phyloP scores from a whole-genome alignment of 2,888 invertebrate species.

The Drosophila colorata region DNA sequence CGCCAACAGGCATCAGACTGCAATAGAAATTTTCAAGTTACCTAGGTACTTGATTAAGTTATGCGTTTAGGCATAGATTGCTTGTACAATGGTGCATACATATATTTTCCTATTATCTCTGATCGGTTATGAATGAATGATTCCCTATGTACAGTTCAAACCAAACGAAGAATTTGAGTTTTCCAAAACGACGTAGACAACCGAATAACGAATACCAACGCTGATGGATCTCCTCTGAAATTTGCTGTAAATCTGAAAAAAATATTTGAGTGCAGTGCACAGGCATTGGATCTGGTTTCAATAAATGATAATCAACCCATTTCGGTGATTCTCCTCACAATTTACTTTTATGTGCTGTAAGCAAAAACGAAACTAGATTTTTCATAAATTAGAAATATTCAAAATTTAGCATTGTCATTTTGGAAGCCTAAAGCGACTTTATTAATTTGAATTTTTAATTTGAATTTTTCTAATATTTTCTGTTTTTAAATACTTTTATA shows the following conservation, averaged over 20 bases:
- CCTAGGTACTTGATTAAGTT: no score
- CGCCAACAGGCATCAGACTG: slow-evolving; percentile 41
- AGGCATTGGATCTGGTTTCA: slow-evolving; percentile 26
- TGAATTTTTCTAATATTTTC: no score
- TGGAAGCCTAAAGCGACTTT: no score
- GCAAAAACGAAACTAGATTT: no score
- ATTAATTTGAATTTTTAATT: no score
- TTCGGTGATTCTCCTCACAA: background rate
- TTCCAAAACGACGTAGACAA: slow-evolving; percentile 30
- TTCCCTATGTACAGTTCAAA: slow-evolving; percentile 2
- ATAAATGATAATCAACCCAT: background rate
- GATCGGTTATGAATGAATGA: background rate
- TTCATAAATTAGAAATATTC: no score
- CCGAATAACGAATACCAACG: slow-evolving; percentile 42
- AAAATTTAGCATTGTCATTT: no score
- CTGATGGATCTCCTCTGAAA: slow-evolving; percentile 27
- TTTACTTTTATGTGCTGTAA: no score
- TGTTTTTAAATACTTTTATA: no score
- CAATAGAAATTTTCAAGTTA: slow-evolving; percentile 9
- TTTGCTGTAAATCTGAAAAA: slow-evolving; percentile 43
- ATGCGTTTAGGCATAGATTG: no score
- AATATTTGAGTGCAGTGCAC: slow-evolving; percentile 56
- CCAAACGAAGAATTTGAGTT: background rate
- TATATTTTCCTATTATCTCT: background rate
- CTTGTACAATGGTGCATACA: background rate